phyloP scores from a whole-genome alignment of 2,888 invertebrate genomes.

The Nudaria mundana region DNA sequence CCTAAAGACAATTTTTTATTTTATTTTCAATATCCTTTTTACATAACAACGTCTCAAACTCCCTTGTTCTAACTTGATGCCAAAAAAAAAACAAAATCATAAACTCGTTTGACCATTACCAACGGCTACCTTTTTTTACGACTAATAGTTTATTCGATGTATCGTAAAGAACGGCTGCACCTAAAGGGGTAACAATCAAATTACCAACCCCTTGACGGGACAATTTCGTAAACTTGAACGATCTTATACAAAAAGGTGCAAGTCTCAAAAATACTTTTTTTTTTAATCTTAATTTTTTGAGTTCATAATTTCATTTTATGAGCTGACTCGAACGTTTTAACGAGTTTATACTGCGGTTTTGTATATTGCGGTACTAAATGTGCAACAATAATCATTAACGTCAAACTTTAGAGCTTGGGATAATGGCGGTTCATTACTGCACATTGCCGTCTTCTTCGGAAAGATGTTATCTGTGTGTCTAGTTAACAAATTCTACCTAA shows the following conservation, averaged over 20 bases:
- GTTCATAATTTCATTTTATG: slow-evolving; percentile 9
- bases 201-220: slow-evolving; percentile 20
- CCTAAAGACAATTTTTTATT: neutral
- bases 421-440: slow-evolving; percentile 4
- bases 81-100: slow-evolving; percentile 30
- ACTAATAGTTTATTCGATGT: slow-evolving; percentile 51
- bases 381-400: slow-evolving; percentile 9
- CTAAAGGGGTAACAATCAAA: slow-evolving; percentile 46
- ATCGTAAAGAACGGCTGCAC: slow-evolving; percentile 45
- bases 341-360: slow-evolving; percentile 8
- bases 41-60: slow-evolving; percentile 3
- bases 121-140: slow-evolving; percentile 62
- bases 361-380: slow-evolving; percentile 6
- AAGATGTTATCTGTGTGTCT: neutral
- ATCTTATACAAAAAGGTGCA: slow-evolving; percentile 24
- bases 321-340: slow-evolving; percentile 3
- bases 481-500: neutral
- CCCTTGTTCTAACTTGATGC: slow-evolving; percentile 14
- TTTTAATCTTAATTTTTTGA: slow-evolving; percentile 3
- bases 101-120: slow-evolving; percentile 55
- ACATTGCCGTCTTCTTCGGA: neutral
- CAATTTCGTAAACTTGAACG: slow-evolving; percentile 17
- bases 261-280: slow-evolving; percentile 10
- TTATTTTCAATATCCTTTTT: neutral
- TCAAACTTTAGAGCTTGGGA: neutral